Evolutionary conservation across 2,113 vertebrate species (phyloP), one percentile per base, ranked within the genome.

Genomic region (Odocoileus hemionus): DNA sequence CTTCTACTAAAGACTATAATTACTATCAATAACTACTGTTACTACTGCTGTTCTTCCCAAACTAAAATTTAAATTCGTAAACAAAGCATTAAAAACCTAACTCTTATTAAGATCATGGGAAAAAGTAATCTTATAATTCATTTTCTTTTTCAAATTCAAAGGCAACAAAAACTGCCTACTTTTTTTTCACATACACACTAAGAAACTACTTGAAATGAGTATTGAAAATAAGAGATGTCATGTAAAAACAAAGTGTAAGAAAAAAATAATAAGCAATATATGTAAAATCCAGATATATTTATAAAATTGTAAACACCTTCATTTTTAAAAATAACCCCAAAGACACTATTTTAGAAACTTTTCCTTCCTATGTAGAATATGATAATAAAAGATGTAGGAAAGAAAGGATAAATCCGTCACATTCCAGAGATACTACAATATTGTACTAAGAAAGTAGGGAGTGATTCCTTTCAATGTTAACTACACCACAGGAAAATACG

Each of bases 131-230:
- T 85, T 91, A 1, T 87, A 96, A 94, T 88, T 60, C 55, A 67
- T 57, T 88, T 96, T 89, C 23, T 74, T 84, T 82, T 79, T 89
- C 78, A 93, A 97, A 91, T 89, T 96, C 70, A 92, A 96, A 89
- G 26, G 43, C 28, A 64, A 79, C 50, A 96, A 94, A 74, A 67
- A 76, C 12, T 67, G 50, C 57, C 54, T 80, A 36, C 5, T 47
- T 79, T 57, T 64, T 67, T 86, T 85, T 47, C 36, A 91, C 33
- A 93, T 28, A 45, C 4, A 85, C 23, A 8, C 84, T 90, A 91
- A 96, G 70, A 97, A 80, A 96, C 14, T 30, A 0, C 13, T 78
- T 91, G 25, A 94, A 58, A 39, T 95, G n/a, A 85, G 28, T 80
- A 95, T 8, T 87, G 50, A 84, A 97, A 97, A 39, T 88, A 79